phyloP scores from a whole-genome alignment of 2,888 invertebrate genomes.

The Ctenicera cuprea region DNA sequence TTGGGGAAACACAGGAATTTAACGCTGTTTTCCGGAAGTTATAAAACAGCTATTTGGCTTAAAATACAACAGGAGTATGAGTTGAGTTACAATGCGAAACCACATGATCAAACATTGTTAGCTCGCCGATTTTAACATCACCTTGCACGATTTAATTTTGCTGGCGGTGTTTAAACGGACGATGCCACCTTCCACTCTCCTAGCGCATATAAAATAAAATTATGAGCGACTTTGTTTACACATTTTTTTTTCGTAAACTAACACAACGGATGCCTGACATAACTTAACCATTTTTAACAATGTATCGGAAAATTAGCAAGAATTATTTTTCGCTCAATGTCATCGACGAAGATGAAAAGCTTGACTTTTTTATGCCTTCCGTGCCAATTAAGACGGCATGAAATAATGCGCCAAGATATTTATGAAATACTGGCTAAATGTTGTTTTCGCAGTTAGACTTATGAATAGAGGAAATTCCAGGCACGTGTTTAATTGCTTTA shows the following conservation, averaged over 20 bases:
- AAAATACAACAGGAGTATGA: background rate
- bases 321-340: constrained; percentile 23
- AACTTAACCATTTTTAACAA: constrained; percentile 10
- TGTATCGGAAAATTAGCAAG: constrained; percentile 9
- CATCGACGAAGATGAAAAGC: constrained; percentile 20
- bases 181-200: no score
- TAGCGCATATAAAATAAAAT: background rate
- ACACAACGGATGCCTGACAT: background rate
- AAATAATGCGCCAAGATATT: constrained; percentile 42
- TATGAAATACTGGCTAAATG: constrained; percentile 35
- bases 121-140: background rate
- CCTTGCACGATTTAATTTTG: no score
- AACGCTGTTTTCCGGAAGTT: constrained; percentile 18
- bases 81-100: constrained; percentile 6
- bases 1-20: constrained; percentile 8
- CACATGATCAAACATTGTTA: constrained; percentile 9
- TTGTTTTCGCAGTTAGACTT: constrained; percentile 29
- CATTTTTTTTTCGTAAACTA: background rate
- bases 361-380: constrained; percentile 27
- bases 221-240: constrained; percentile 3
- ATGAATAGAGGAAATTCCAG: constrained; percentile 24
- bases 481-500: constrained; percentile 26
- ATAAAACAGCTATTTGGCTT: constrained; percentile 7
- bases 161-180: no score
- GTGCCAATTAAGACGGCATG: constrained; percentile 39